Percentiles rank a stretch among this genome's conserved stretches.
Conservation (phyloP, 2,797 vertebrate species). For the Hyperoplus lanceolatus region DNA sequence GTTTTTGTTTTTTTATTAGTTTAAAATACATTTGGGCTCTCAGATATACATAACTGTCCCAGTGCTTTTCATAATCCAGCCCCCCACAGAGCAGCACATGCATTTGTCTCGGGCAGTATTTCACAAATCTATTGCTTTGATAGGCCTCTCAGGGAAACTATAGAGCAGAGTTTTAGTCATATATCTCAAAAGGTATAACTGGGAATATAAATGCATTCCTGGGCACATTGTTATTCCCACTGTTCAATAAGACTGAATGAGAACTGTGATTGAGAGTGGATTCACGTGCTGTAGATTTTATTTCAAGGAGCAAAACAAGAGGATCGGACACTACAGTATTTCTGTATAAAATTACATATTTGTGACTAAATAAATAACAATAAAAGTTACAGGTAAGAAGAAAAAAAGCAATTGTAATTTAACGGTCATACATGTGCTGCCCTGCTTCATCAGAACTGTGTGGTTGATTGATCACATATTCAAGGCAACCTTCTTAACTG, state of each 20-base stretch:
- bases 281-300: conserved; percentile 1
- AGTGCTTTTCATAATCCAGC: conserved; percentile 12
- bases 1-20: conserved; percentile 27
- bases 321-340: neutral
- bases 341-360: neutral
- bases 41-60: conserved; percentile 3
- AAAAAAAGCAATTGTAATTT: neutral
- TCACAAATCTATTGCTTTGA: conserved; percentile 38
- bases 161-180: conserved; percentile 38
- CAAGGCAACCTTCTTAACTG: no score
- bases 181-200: conserved; percentile 48
- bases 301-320: conserved; percentile 1
- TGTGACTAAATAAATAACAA: neutral
- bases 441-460: neutral
- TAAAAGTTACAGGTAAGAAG: neutral
- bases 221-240: conserved; percentile 51
- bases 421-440: neutral
- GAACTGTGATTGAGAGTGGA: conserved; percentile 9
- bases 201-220: conserved; percentile 40
- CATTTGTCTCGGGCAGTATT: conserved; percentile 49
- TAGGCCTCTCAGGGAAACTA: conserved; percentile 49
- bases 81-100: neutral
- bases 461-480: neutral
- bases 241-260: conserved; percentile 34
- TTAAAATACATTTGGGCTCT: conserved; percentile 6